Evolutionary conservation across 64 coral and sea anemone genomes (phyloP), one percentile per base, ranked within the genome.

Genomic region (Stylophora pistillata): DNA sequence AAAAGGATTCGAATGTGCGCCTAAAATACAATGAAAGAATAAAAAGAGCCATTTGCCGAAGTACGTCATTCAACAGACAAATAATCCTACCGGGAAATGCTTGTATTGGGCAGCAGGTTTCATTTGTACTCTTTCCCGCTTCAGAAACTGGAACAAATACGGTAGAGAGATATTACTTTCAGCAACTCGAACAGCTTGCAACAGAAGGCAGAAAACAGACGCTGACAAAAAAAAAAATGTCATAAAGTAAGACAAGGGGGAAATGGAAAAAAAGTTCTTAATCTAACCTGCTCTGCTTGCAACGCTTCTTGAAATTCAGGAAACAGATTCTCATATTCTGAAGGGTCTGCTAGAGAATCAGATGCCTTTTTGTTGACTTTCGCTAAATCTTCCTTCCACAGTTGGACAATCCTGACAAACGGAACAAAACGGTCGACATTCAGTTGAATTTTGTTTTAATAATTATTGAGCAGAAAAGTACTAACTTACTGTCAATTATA

Each of bases 271-370:
- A 34, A 21, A 61, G 16, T 2, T 6, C 6, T 10, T 37, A 32
- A 29, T 37, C 55, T 18, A 23, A 95, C 94, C 94, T 86, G 78
- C 58, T 99, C 97, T 7, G 93, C 97, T 64, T 89, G 85, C 25
- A 99, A 83, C 54, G 97, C 97, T 77, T 95, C 97, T 76, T 99
- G 97, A 79, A 98, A 98, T 87, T 98, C 95, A 23, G 95, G 95
- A 29, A 98, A 98, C 83, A 98, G 68, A 53, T 98, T 98, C 63
- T 98, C 95, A 37, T 98, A 98, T 74, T 98, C 95, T 2, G 91
- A 94, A 15, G 95, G 95, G 58, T 98, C 95, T 41, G 95, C 95
- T 47, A 98, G 85, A 14, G 95, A 94, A 47, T 98, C 95, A 1
- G 95, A 92, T 0, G 95, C 95, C 69, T 98, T 98, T 29, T 98